These are phyloP conservation scores for Chouioia cunea DNA, from an alignment of 2,888 invertebrate species.

Conservation along the genomic window DNA sequence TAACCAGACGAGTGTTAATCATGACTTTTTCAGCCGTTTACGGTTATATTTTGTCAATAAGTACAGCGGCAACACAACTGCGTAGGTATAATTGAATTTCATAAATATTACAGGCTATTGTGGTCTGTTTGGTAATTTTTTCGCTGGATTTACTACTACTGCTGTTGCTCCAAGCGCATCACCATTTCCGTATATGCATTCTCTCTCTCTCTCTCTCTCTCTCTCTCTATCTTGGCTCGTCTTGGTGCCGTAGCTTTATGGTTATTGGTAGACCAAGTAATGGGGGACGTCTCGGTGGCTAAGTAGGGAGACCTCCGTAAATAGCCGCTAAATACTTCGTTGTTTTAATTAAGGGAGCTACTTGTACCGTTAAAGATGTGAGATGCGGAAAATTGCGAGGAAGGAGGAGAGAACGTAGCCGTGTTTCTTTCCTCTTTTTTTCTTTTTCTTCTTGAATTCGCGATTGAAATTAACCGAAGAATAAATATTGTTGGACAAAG, in stretches of 20 bases:
- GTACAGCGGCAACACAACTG: conserved; percentile 41
- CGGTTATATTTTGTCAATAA: conserved; percentile 8
- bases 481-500: too few species aligned
- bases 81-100: conserved; percentile 57
- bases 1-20: too few species aligned
- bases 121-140: conserved; percentile 38
- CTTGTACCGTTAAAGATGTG: conserved; percentile 24
- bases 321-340: conserved; percentile 39
- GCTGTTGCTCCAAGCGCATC: neutral
- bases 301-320: conserved; percentile 29
- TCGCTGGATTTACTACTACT: conserved; percentile 4
- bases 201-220: neutral
- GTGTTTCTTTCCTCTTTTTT: too few species aligned
- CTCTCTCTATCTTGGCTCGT: neutral
- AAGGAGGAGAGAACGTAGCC: neutral
- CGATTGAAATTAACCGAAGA: too few species aligned
- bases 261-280: conserved; percentile 36
- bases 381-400: neutral
- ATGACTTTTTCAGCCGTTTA: too few species aligned
- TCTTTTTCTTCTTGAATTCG: too few species aligned
- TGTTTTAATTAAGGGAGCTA: conserved; percentile 37
- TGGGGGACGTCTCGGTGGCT: conserved; percentile 8
- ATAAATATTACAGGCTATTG: conserved; percentile 58
- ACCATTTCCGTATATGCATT: neutral
- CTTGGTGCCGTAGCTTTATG: conserved; percentile 24